phyloP scores from a whole-genome alignment of 2,888 invertebrate genomes.

The Aspidapion aeneum region DNA sequence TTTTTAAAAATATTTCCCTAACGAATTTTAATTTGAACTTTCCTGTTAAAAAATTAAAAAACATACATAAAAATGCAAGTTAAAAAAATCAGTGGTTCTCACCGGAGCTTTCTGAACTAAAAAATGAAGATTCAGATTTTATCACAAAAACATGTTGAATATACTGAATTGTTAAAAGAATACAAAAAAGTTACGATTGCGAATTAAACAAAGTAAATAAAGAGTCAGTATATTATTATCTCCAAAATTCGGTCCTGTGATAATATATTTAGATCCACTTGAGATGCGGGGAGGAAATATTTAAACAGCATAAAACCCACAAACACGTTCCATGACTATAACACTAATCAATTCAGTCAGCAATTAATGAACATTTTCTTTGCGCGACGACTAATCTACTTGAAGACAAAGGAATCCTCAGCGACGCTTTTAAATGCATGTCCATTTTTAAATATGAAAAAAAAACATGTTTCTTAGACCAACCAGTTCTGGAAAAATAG shows the following conservation, averaged over 20 bases:
- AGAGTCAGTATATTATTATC: not conserved
- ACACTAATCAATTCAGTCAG: not conserved
- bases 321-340: not conserved
- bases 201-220: not conserved
- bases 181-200: not conserved
- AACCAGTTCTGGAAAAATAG: not conserved
- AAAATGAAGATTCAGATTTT: not conserved
- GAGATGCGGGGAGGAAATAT: too few relatives aligned
- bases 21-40: not conserved
- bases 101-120: not conserved
- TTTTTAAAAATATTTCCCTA: not conserved
- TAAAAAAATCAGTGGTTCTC: not conserved
- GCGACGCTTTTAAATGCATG: not conserved
- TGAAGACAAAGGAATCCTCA: not conserved
- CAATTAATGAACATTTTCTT: not conserved
- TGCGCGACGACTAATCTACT: not conserved
- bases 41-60: not conserved
- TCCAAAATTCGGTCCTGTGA: not conserved
- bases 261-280: too few relatives aligned
- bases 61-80: not conserved
- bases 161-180: not conserved
- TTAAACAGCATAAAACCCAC: not conserved
- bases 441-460: not conserved
- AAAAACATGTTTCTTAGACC: not conserved
- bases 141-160: not conserved